A percentile compares a stretch with the other conserved stretches of the same genome.
phyloP scores from a whole-genome alignment of 2,797 vertebrate genomes.

The Scolopax bukidnonensis region DNA sequence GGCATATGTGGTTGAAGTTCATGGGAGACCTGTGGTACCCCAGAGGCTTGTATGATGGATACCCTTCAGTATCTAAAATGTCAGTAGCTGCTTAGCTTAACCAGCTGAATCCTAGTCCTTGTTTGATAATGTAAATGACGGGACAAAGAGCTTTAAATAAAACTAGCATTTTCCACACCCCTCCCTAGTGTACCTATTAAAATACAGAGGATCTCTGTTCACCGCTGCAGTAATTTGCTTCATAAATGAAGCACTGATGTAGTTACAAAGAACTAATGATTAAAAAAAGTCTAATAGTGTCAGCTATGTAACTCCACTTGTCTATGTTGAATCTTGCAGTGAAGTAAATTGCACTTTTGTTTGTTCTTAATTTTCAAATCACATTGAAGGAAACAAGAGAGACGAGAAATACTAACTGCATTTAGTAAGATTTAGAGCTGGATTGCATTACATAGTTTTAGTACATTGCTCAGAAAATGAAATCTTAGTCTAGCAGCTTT shows the following conservation, averaged over 20 bases:
- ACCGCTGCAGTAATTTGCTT: background rate
- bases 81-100: background rate
- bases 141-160: background rate
- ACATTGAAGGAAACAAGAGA: background rate
- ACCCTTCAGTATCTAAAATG: background rate
- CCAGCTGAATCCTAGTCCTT: background rate
- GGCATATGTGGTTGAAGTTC: background rate
- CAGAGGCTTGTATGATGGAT: no score
- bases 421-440: background rate
- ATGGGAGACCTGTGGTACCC: rapidly evolving
- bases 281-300: background rate
- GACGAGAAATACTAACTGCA: background rate
- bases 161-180: background rate
- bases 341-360: background rate
- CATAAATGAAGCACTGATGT: background rate
- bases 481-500: background rate
- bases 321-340: background rate
- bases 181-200: background rate
- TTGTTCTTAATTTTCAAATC: background rate
- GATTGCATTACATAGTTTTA: background rate
- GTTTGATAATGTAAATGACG: background rate
- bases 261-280: background rate
- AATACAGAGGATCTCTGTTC: background rate
- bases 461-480: background rate
- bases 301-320: background rate